These are phyloP conservation scores for Procapra przewalskii DNA, from an alignment of 2,113 vertebrate genomes.

Conservation along the genomic window DNA sequence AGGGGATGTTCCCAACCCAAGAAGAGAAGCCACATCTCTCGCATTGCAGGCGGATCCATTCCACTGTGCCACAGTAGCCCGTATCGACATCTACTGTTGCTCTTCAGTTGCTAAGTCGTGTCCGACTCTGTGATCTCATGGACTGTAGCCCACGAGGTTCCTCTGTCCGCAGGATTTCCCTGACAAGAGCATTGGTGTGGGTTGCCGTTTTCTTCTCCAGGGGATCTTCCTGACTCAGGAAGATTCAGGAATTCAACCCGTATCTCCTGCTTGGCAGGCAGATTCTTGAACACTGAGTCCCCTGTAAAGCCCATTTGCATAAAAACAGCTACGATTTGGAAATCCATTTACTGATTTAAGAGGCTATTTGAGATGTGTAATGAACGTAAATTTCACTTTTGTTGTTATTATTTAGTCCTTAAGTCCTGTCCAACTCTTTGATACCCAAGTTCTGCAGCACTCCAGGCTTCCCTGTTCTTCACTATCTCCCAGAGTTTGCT, in stretches of 20 bases:
- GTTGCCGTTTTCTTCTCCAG: not conserved
- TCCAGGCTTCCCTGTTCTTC: not conserved
- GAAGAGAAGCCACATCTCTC: too few species aligned
- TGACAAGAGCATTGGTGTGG: not conserved
- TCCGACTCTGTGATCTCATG: not conserved
- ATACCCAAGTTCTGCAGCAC: not conserved
- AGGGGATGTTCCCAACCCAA: not conserved
- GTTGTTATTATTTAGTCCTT: not conserved
- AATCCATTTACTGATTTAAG: not conserved
- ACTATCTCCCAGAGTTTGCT: not conserved
- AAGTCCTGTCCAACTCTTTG: not conserved
- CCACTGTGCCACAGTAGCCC: not conserved
- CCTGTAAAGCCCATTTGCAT: not conserved
- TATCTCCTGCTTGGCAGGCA: not conserved
- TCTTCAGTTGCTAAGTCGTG: not conserved
- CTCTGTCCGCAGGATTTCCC: not conserved
- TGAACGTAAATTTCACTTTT: not conserved
- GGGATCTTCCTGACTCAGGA: not conserved
- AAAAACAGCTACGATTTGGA: not conserved
- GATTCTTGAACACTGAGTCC: not conserved
- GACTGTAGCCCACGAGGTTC: not conserved
- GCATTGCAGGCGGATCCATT: rapidly evolving
- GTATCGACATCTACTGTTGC: not conserved
- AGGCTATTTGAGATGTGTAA: not conserved
- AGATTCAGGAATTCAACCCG: not conserved